Evolutionary conservation across 2,113 vertebrate genomes (phyloP), one percentile per base, ranked within the genome.

Genomic region (Struthio camelus): DNA sequence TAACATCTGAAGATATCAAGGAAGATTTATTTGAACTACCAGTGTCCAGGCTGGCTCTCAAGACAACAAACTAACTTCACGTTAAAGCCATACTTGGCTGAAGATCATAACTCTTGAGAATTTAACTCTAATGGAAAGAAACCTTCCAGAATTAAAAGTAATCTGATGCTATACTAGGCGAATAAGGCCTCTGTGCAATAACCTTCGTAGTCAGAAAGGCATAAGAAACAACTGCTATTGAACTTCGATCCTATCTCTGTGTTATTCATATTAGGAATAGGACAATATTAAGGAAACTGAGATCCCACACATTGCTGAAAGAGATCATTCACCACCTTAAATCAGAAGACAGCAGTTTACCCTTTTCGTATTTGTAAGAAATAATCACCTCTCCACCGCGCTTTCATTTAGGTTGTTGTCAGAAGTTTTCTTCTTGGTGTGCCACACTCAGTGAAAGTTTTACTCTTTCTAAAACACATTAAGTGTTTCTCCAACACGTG

Each of bases 151-250:
- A 85, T 9, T 10, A 17, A 4, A 58, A 56, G 30, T 19, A 59
- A 34, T 34, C 36, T 62, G 14, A 54, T 50, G n/a, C 25, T 38
- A 23, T 11, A 19, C 14, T 19, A 36, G 48, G 24, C 34, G 17
- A 67, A 64, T 23, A 53, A 0, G 5, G 40, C 36, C 44, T 46
- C 27, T 27, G 10, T 16, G 50, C 6, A 13, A n/a, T 7, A 38
- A 14, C 12, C 22, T 2, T 27, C 81, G 42, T 58, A 16, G 11
- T 20, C 34, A 69, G 61, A 75, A 40, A 61, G 12, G 53, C 28
- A n/a, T 0, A 2, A 53, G 8, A 50, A 84, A 38, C 24, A 65
- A 53, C 30, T 2, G 0, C 27, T 53, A 28, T 2, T n/a, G 34
- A 53, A 65, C 16, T 38, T 58, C 42, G 19, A 27, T 27, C 36